Evolutionary conservation across 30 jellyfish, hydroid and myxozoan species (phyloP).

Genomic region (Cassiopea xamachana): DNA sequence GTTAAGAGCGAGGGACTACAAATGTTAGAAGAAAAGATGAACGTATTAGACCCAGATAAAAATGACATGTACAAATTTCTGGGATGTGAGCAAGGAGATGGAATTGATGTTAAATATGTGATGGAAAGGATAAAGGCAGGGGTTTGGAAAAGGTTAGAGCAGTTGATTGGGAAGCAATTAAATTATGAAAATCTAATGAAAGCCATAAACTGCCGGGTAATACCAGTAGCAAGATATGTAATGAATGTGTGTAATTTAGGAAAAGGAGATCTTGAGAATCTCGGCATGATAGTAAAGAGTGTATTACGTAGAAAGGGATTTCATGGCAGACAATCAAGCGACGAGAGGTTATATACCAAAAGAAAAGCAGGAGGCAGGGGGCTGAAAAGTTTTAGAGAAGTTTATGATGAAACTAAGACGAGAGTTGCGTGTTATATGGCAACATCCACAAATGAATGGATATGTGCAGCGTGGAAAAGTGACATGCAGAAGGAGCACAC

Average conservation of each 20-base stretch:
- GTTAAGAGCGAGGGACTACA: neutral
- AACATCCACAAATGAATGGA: constrained; percentile 4
- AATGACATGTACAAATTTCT: no score
- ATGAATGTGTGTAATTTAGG: no score
- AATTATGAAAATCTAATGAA: no score
- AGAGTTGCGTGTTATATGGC: constrained; percentile 23
- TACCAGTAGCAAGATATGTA: no score
- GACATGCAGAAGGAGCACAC: neutral
- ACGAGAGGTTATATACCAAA: neutral
- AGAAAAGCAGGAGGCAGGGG: constrained; percentile 15
- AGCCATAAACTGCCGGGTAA: no score
- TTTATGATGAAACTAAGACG: neutral
- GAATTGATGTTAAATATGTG: neutral
- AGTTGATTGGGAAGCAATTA: no score
- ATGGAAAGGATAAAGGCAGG: neutral
- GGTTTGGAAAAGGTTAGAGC: no score
- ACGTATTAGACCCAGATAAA: neutral
- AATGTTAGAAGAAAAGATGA: neutral
- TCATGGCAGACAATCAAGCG: constrained; percentile 10
- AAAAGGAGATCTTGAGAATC: no score
- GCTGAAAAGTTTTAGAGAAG: neutral
- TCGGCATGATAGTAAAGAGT: no score
- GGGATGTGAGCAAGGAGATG: no score
- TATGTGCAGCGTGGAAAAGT: neutral
- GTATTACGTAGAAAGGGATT: neutral